These are phyloP conservation scores for Lucinisca nassula DNA, from an alignment of 2,888 invertebrate species.

Conservation along the genomic window DNA sequence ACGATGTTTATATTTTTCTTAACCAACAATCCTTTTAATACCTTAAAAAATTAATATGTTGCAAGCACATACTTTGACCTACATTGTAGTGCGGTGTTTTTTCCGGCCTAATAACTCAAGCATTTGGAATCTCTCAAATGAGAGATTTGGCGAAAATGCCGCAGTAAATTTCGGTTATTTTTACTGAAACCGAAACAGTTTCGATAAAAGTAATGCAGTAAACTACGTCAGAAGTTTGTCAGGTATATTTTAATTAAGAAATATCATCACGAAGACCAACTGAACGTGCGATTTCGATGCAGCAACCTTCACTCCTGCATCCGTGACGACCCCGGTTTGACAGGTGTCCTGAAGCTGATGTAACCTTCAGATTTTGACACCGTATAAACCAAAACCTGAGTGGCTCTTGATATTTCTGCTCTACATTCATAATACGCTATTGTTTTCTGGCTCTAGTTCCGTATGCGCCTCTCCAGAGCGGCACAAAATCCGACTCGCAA, in stretches of 20 bases:
- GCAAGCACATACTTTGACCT: too few species aligned
- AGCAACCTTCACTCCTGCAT: not conserved
- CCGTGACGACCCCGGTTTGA: slow-evolving; percentile 6
- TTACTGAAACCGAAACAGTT: not conserved
- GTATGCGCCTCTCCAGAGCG: too few species aligned
- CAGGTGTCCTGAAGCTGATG: slow-evolving; percentile 2
- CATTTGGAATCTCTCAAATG: slow-evolving; percentile 12
- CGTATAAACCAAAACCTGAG: too few species aligned
- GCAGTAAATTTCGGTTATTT: slow-evolving; percentile 1
- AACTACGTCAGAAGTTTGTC: not conserved
- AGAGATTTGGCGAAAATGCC: slow-evolving; percentile 7
- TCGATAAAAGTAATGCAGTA: not conserved
- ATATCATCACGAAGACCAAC: not conserved
- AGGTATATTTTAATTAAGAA: not conserved
- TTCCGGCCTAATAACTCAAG: not conserved
- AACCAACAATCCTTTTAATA: too few species aligned
- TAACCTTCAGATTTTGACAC: not conserved
- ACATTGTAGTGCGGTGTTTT: not conserved
- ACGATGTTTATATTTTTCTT: too few species aligned
- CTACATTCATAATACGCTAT: too few species aligned
- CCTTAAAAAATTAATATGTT: too few species aligned
- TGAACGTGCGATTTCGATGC: not conserved
- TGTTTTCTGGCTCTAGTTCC: too few species aligned
- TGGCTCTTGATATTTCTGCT: too few species aligned
- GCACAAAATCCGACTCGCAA: too few species aligned